Base-by-base conservation (phyloP, 1,140 invertebrate species). In the Coptotermes formosanus region DNA sequence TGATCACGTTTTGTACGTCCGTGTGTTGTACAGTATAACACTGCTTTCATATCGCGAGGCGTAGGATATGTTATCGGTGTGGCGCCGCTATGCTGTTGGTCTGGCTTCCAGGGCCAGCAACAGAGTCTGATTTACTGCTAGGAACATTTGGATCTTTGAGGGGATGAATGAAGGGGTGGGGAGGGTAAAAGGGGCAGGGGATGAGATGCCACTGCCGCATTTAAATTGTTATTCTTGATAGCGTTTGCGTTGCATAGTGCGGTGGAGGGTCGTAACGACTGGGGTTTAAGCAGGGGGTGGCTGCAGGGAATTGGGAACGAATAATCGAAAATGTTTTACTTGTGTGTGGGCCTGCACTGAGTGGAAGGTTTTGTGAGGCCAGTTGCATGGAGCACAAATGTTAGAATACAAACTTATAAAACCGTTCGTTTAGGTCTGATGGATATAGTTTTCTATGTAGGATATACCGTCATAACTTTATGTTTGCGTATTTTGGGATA, bases 211-310 rank as follows among this genome's bases (percentile, higher is more conserved):
- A 75, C 64, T 45, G 82, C 82, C 48, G 48, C 82, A 83, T 83
- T 83, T 83, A 83, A 83, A 83, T 83, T 83, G 82, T 83, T 83
- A 83, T 83, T 83, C 82, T 83, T 83, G 82, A 83, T 83, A 83
- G 82, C 82, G 38, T 83, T 83, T 43, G 82, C 48, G 82, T 52
- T 83, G 82, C 48, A 7, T 9, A 30, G 82, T 25, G 82, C 9
- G 82, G 82, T 9, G 82, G 82, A 83, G 82, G 82, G 64, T 30
- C 16, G n/a, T 75, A n/a, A 75, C 64, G 25, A 16, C 64, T 30
- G 64, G 43, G 82, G 82, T 44, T 44, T 83, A 83, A 83, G 43
- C 43, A 43, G 25, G 19, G 82, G 82, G 82, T n/a, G 38, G 48
- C 3, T 9, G 82, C 82, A 11, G 64, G 43, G 7, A 45, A 52